Base-by-base conservation (phyloP, 2,113 vertebrate genomes). In the Tupaia tana region DNA sequence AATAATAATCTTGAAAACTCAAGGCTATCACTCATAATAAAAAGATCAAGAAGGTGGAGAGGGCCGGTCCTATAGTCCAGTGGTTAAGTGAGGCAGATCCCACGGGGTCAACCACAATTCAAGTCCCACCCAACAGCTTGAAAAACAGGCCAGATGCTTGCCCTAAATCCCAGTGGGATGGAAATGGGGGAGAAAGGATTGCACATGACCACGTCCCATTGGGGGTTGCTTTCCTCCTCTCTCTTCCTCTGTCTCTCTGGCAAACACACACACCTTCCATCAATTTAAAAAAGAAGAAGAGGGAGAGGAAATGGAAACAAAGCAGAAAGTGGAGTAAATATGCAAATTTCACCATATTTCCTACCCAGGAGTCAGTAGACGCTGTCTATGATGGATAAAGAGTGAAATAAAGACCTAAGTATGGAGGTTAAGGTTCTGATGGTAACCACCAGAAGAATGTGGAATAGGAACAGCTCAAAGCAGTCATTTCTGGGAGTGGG, bases 1-100 rank as follows among this genome's bases (percentile, higher is more conserved):
- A 94, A 74, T 31, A 66, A 85, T 88, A 87, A 25, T 75, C 59
- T 80, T 71, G 73, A 69, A 78, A 80, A 92, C 93, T 59, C 24
- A 94, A 83, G 24, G 75, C 24, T 52, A 34, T 34, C 22, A 24
- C 18, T 95, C 54, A 71, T 9, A 43, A 43, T 43, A 43, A 43
- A 80, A 90, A 92, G 31, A 71, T 9, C 31, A 63, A 64, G 27
- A 89, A 75, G 66, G 29, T 52, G 54, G 54, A 74, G 27, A n/a
- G 10, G n/a, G 43, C 43, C 43, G 43, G 43, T 43, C 43, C 43
- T 43, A 4, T 43, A 43, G 43, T 43, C 43, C 43, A 43, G 43
- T 43, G 43, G 43, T 43, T 43, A 43, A 43, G 43, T 43, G 43
- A 43, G 43, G 43, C 43, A 43, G 43, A 43, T 43, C 43, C 43